Base-by-base conservation (phyloP, 2,888 invertebrate genomes). In the Epistrophe grossulariae region DNA sequence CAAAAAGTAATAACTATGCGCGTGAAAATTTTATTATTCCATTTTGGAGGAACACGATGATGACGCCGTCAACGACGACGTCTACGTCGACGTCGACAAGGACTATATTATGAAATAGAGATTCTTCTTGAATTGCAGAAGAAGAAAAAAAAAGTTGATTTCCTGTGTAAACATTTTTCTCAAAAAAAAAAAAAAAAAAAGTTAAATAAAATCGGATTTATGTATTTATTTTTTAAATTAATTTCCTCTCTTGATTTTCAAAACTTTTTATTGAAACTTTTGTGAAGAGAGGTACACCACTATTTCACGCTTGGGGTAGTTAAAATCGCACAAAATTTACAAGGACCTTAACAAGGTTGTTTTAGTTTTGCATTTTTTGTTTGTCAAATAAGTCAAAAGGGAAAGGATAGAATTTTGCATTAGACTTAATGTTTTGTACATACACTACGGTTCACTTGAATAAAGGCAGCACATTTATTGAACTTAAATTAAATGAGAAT, bases 11-110 rank as follows among this genome's bases (percentile, higher is more conserved):
- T 84, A 79, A 74, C 74, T 79, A 71, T 82, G 19, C 38, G 40
- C 60, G 83, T 55, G 68, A 68, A 78, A 68, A 73, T 73, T 72
- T 83, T 78, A 79, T 83, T 83, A 74, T 74, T 73, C 73, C 57
- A 55, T 60, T 19, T 40, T 24, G 13, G 8, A 40, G 40, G 40
- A 62, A 15, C 19, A 40, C 13, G 38, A 38, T 17, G 38, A 60
- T 7, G 60, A 60, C 13, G 38, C 17, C 5, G 19, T 1, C 19
- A 0, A 59, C 17, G 38, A 17, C n/a, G 59, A 35, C 35, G 5
- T 0, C n/a, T 35, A 31, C 31, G 5, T 0, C n/a, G 59, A 31
- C 31, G 35, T 9, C 7, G 35, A 35, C 35, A 2, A 35, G 35
- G 35, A 35, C 35, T 35, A 40, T 24, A 24, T 24, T 24, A 62